Evolutionary conservation across 1,140 invertebrate genomes (phyloP).

Genomic region (Drosophila repleta): DNA sequence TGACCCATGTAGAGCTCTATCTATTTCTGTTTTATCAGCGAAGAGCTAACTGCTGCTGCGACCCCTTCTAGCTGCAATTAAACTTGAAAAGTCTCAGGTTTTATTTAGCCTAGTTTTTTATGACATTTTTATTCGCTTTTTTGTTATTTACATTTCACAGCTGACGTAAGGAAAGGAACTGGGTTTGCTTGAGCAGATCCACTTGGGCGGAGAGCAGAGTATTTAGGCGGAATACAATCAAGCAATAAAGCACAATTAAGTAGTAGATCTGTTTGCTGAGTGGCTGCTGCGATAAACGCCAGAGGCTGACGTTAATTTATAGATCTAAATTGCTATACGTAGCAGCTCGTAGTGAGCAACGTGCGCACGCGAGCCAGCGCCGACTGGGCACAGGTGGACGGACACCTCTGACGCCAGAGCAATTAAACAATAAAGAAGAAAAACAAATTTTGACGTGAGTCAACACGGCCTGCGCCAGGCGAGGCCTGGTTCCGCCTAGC

Average conservation of each 20-base stretch:
- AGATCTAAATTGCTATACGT: constrained; percentile 20
- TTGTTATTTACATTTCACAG: constrained; percentile 33
- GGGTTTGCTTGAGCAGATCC: neutral
- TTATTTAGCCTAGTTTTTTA: neutral
- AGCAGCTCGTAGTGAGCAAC: constrained; percentile 11
- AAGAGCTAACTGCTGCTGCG: no score
- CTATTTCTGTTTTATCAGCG: no score
- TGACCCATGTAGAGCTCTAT: no score
- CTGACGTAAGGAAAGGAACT: constrained; percentile 26
- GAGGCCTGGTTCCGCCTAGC: neutral
- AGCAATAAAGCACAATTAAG: constrained; percentile 25
- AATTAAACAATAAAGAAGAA: constrained; percentile 5
- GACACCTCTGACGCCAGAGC: constrained; percentile 8
- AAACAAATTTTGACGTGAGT: constrained; percentile 12
- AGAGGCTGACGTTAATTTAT: constrained; percentile 6
- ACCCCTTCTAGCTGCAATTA: no score
- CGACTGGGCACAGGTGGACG: neutral
- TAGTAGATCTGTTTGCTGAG: constrained; percentile 14
- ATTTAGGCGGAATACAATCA: constrained; percentile 9
- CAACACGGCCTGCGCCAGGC: neutral
- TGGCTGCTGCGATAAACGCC: constrained; percentile 23
- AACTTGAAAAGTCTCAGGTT: no score
- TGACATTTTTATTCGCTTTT: neutral
- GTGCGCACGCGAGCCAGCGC: constrained; percentile 21
- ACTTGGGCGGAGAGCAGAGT: constrained; percentile 4